Conservation (phyloP, 2,797 vertebrate genomes). For the Cossypha caffra region DNA sequence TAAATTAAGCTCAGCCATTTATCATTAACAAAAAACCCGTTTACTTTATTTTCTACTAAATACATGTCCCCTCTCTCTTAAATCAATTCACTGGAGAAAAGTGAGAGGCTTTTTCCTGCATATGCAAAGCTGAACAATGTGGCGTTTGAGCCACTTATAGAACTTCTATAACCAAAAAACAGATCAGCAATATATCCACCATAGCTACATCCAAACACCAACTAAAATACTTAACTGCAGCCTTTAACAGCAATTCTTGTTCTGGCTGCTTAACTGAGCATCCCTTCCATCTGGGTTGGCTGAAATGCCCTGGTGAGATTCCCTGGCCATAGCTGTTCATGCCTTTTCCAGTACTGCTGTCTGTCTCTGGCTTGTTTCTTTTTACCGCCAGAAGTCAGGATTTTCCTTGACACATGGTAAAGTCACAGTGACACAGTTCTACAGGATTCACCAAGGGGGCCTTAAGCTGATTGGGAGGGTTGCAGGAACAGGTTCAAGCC, state of each 20-base stretch:
- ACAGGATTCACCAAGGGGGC: background rate
- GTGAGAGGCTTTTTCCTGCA: background rate
- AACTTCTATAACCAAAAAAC: background rate
- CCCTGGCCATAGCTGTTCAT: background rate
- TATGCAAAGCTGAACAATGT: background rate
- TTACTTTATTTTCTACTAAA: constrained; percentile 9
- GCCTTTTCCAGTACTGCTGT: background rate
- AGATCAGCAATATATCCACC: background rate
- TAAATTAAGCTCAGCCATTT: constrained; percentile 1
- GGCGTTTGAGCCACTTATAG: background rate
- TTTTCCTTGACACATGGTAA: background rate
- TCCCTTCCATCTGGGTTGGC: background rate
- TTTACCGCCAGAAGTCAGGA: background rate
- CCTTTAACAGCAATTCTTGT: background rate
- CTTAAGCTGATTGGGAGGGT: background rate
- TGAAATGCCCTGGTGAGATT: background rate
- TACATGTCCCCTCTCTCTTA: background rate
- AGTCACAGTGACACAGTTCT: background rate
- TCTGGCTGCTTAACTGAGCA: background rate
- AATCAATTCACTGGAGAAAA: constrained; percentile 3
- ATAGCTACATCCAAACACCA: background rate
- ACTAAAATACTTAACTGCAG: background rate
- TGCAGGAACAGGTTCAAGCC: fast-evolving
- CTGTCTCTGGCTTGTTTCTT: background rate
- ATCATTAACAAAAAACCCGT: background rate